phyloP scores from a whole-genome alignment of 2,888 invertebrate genomes.

The Cynaeus angustus region DNA sequence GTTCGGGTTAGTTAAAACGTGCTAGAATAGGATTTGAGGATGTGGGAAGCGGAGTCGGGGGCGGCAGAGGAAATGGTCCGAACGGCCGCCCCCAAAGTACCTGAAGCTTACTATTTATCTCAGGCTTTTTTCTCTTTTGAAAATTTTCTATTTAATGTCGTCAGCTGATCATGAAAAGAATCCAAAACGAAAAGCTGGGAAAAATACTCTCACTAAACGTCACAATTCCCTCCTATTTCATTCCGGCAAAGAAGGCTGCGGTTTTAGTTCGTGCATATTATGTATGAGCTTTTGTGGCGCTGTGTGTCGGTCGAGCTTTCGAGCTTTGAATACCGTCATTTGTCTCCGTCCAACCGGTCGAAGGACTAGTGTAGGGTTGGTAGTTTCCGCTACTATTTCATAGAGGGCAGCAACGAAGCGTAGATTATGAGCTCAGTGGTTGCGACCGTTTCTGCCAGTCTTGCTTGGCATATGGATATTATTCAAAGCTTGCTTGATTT shows the following conservation, averaged over 20 bases:
- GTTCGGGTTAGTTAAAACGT: conserved; percentile 63
- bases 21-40: conserved; percentile 59
- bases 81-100: neutral
- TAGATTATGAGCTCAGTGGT: conserved; percentile 53
- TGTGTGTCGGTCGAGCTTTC: conserved; percentile 55
- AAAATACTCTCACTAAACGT: conserved; percentile 32
- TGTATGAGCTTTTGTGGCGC: conserved; percentile 57
- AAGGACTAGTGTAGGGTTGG: conserved; percentile 37
- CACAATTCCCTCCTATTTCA: conserved; percentile 7
- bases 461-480: conserved; percentile 56
- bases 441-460: conserved; percentile 47
- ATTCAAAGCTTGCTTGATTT: conserved; percentile 58
- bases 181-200: neutral
- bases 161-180: neutral
- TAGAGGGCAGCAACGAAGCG: conserved; percentile 63
- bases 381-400: conserved; percentile 65
- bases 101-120: too few relatives aligned
- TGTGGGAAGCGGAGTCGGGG: conserved; percentile 3
- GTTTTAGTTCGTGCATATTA: conserved; percentile 45
- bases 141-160: too few relatives aligned
- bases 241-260: conserved; percentile 13
- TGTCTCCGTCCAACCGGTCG: conserved; percentile 44
- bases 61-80: neutral
- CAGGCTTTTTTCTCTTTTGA: too few relatives aligned
- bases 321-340: conserved; percentile 48